Evolutionary conservation across 2,888 invertebrate species (phyloP).

Genomic region (Caenorhabditis sinica): DNA sequence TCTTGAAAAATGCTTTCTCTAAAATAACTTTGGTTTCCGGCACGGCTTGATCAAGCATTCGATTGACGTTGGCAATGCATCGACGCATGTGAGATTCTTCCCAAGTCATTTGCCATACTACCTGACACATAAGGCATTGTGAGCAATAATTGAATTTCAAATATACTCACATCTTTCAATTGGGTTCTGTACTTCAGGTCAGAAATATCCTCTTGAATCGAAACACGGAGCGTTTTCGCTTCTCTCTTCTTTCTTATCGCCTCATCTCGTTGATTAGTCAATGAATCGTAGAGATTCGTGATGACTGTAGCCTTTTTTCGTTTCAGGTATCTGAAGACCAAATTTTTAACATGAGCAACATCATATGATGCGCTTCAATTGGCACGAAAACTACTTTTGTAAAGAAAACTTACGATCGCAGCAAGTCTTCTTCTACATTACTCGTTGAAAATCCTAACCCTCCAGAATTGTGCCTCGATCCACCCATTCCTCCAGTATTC

Average conservation of each 20-base stretch:
- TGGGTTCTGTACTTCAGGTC: constrained; percentile 79
- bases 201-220: constrained; percentile 79
- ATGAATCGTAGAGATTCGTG: constrained; percentile 65
- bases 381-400: too few species aligned
- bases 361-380: background rate
- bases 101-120: constrained; percentile 82
- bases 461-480: constrained; percentile 1
- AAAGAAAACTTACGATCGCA: constrained; percentile 63
- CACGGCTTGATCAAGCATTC: constrained; percentile 75
- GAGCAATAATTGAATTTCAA: too few species aligned
- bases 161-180: constrained; percentile 70
- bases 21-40: constrained; percentile 70
- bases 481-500: constrained; percentile 1
- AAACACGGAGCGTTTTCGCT: constrained; percentile 67
- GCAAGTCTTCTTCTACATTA: constrained; percentile 69
- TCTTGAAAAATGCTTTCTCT: constrained; percentile 71
- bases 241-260: constrained; percentile 75
- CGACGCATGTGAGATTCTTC: constrained; percentile 81
- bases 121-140: constrained; percentile 56
- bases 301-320: constrained; percentile 64
- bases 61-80: constrained; percentile 77
- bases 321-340: constrained; percentile 68
- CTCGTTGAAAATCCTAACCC: constrained; percentile 49
- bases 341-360: background rate
- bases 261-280: constrained; percentile 72